Base-by-base conservation (phyloP, 2,797 vertebrate genomes). In the Gymnothorax javanicus region DNA sequence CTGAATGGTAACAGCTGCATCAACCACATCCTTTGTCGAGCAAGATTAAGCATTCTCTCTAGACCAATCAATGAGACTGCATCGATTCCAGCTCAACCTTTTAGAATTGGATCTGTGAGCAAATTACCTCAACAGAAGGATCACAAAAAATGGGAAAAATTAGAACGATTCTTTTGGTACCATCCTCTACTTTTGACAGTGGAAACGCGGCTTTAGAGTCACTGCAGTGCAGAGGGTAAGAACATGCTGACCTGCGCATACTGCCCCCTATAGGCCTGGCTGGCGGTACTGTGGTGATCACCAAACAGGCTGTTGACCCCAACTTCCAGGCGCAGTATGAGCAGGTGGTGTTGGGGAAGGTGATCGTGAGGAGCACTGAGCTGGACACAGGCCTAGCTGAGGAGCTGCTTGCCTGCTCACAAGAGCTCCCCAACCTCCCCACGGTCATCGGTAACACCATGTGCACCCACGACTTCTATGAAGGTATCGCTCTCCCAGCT, bases 391-490 rank as follows among this genome's bases (percentile, higher is more conserved):
- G 92, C 5, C 92, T 98, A 0, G 93, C 92, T 0, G 91, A 91
- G 2, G 96, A 98, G 25, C 94, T 98, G 0, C 92, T 97, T 5
- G 90, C 94, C 88, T 97, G 94, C 91, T 97, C 97, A 91, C 89
- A 92, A 60, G 96, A 97, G 89, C 93, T 96, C 11, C 83, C 89
- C 0, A 91, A 93, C 86, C 73, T 97, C 0, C 96, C 96, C 7
- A 89, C 95, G 0, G 94, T 98, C 87, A 94, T 96, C 0, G 95
- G 97, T 88, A 97, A 97, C 33, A 97, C 96, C 25, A 95, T 97
- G 97, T 97, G 97, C 94, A 97, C 96, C 84, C 95, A 96, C 0
- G 97, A 98, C 92, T 99, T 98, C 93, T 98, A 97, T 0, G 95
- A 99, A 96, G 97, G 97, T 97, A 88, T 58, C 91, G 82, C 33